Conservation (phyloP, 2,113 vertebrate species). For the Peromyscus polionotus region DNA sequence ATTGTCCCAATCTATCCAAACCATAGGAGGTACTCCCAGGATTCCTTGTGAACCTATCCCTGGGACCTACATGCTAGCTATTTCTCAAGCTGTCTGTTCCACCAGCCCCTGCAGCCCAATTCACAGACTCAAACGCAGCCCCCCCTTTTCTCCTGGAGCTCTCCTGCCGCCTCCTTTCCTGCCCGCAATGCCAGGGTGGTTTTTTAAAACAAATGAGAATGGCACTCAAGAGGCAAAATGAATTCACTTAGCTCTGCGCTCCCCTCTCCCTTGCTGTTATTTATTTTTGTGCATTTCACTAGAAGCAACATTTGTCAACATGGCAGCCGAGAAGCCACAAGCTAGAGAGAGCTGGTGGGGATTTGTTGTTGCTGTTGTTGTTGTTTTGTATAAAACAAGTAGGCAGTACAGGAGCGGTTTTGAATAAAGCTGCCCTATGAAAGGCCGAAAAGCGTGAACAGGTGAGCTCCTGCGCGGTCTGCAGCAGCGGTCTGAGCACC, state of each 20-base stretch:
- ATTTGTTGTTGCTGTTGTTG: background rate
- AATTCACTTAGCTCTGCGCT: conserved; percentile 71
- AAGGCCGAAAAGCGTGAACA: background rate
- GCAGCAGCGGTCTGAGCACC: background rate
- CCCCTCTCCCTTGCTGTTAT: conserved; percentile 70
- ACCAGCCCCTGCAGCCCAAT: background rate
- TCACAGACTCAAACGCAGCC: background rate
- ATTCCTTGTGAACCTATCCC: conserved; percentile 20
- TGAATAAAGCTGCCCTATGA: conserved; percentile 41
- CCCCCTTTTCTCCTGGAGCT: background rate
- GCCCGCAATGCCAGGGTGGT: conserved; percentile 54
- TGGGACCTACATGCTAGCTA: background rate
- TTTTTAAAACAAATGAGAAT: conserved; percentile 78
- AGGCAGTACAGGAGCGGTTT: background rate
- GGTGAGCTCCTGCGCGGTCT: conserved; percentile 2
- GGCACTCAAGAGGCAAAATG: conserved; percentile 67
- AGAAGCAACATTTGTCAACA: conserved; percentile 76
- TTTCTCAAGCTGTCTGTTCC: conserved; percentile 3
- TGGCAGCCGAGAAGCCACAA: conserved; percentile 66
- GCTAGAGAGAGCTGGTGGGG: conserved; percentile 50
- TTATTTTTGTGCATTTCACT: conserved; percentile 70
- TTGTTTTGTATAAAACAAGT: conserved; percentile 60
- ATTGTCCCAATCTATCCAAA: background rate
- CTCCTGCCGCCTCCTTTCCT: conserved; percentile 47
- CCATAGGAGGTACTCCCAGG: background rate